phyloP scores from a whole-genome alignment of 2,888 invertebrate species.

The Blera fallax region DNA sequence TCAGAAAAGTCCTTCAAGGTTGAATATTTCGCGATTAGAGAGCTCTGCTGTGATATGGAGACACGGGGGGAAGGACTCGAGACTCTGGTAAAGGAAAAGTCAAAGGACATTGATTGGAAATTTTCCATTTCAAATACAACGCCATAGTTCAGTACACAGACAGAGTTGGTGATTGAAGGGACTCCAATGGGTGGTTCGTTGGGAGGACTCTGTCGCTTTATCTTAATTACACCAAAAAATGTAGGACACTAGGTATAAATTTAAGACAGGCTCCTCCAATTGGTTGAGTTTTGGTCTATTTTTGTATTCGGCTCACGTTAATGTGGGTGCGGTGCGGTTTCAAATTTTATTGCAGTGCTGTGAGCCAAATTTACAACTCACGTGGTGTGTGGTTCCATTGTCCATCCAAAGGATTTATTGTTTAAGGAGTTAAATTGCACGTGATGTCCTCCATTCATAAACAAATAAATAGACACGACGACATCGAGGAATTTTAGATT shows the following conservation, averaged over 20 bases:
- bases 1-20: slow-evolving; percentile 20
- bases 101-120: slow-evolving; percentile 46
- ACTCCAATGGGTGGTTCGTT: no score
- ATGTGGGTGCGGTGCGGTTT: not conserved
- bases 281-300: not conserved
- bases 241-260: not conserved
- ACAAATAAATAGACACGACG: not conserved
- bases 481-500: not conserved
- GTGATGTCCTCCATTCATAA: slow-evolving; percentile 41
- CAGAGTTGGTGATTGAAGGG: not conserved
- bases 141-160: not conserved
- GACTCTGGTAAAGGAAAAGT: not conserved
- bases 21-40: slow-evolving; percentile 13
- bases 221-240: slow-evolving; percentile 12
- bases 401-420: not conserved
- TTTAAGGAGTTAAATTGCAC: slow-evolving; percentile 21
- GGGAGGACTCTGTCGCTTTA: not conserved
- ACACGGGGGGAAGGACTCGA: not conserved
- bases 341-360: no score
- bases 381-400: not conserved
- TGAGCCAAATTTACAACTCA: not conserved
- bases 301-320: not conserved
- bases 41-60: no score
- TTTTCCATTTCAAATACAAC: slow-evolving; percentile 34
- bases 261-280: not conserved